Percentiles rank a stretch among this genome's conserved stretches.
Conservation (phyloP, 2,888 invertebrate species). For the Euclidia mi region DNA sequence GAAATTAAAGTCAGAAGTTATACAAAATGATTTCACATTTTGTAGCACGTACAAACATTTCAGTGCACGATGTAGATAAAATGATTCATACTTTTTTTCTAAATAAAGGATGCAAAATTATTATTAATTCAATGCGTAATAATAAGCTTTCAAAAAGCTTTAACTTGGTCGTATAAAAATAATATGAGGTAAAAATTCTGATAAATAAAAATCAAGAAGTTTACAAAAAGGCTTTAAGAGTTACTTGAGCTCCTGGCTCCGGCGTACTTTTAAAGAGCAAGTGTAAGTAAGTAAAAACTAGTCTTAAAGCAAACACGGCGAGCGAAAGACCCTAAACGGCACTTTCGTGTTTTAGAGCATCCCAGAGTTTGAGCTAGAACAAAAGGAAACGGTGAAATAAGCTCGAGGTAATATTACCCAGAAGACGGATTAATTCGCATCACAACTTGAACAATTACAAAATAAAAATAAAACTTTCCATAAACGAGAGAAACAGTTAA, state of each 20-base stretch:
- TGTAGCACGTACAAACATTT: too few species aligned
- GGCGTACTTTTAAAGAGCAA: conserved; percentile 7
- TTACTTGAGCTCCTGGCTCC: not conserved
- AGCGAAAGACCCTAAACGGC: conserved; percentile 38
- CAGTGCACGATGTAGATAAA: too few species aligned
- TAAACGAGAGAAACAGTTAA: not conserved
- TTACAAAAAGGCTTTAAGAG: conserved; percentile 4
- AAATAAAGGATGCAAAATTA: too few species aligned
- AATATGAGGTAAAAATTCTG: not conserved
- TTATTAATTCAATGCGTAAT: too few species aligned
- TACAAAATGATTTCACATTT: too few species aligned
- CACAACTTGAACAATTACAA: conserved; percentile 27
- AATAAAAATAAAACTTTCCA: conserved; percentile 19
- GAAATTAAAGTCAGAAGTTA: too few species aligned
- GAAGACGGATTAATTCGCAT: conserved; percentile 42
- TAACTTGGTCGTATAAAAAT: not conserved
- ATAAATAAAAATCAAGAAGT: not conserved
- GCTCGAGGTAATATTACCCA: conserved; percentile 41
- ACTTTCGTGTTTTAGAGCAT: conserved; percentile 40
- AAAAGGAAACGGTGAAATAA: conserved; percentile 31
- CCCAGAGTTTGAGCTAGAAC: conserved; percentile 18
- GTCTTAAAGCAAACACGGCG: conserved; percentile 23
- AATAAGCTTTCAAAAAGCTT: too few species aligned
- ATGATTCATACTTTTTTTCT: too few species aligned
- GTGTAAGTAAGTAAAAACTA: conserved; percentile 15